phyloP scores from a whole-genome alignment of 2,888 invertebrate species.

The Cynaeus angustus region DNA sequence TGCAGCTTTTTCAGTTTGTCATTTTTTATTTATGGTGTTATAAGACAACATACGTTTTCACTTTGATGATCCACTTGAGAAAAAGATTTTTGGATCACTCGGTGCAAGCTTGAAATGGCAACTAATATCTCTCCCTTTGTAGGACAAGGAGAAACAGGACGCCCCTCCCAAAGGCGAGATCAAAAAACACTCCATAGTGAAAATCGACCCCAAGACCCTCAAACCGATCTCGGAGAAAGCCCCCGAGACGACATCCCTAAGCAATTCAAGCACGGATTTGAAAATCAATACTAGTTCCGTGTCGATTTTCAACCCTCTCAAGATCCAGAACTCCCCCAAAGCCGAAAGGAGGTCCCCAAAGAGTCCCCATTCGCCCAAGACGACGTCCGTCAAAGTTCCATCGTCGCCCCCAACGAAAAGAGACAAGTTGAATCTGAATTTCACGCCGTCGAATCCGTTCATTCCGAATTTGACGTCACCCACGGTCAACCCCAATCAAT shows the following conservation, averaged over 20 bases:
- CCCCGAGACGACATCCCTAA: slow-evolving; percentile 67
- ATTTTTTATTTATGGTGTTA: too few relatives aligned
- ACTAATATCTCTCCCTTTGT: too few relatives aligned
- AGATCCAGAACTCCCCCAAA: slow-evolving; percentile 66
- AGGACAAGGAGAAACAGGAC: slow-evolving; percentile 58
- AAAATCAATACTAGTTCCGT: slow-evolving; percentile 71
- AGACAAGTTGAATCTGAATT: slow-evolving; percentile 64
- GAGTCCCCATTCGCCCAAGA: slow-evolving; percentile 68
- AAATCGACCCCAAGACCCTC: slow-evolving; percentile 76
- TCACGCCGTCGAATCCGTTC: slow-evolving; percentile 70
- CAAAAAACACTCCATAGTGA: slow-evolving; percentile 71
- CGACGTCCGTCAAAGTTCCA: slow-evolving; percentile 31
- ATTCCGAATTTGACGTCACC: slow-evolving; percentile 69
- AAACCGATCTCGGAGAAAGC: slow-evolving; percentile 72
- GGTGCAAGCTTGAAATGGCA: too few relatives aligned
- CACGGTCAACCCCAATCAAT: slow-evolving; percentile 68
- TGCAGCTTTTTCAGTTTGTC: too few relatives aligned
- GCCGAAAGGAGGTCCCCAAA: slow-evolving; percentile 65
- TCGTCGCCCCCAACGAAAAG: slow-evolving; percentile 51
- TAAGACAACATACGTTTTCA: too few relatives aligned
- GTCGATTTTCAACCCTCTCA: slow-evolving; percentile 70
- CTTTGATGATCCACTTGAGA: too few relatives aligned
- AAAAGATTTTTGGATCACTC: too few relatives aligned
- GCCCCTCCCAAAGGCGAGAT: slow-evolving; percentile 63
- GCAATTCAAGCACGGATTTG: slow-evolving; percentile 62